Percentiles rank a stretch among this genome's conserved stretches.
These are phyloP conservation scores for Percina caprodes DNA, from an alignment of 2,113 vertebrate genomes.

Conservation along the genomic window DNA sequence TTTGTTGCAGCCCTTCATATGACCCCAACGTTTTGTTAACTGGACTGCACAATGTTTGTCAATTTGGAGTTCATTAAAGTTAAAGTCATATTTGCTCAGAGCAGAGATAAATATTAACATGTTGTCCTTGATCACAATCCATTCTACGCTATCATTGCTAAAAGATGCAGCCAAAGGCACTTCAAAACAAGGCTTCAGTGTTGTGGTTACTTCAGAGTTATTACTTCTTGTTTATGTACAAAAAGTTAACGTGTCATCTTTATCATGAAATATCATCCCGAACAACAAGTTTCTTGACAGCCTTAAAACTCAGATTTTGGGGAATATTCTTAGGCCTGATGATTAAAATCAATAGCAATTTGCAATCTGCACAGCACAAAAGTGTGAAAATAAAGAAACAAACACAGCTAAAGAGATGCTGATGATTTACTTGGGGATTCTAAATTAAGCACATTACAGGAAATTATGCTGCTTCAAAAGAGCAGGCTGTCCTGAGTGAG, in stretches of 20 bases:
- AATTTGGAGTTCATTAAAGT: conserved; percentile 33
- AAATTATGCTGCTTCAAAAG: conserved; percentile 82
- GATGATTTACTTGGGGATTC: conserved; percentile 76
- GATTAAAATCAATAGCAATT: conserved; percentile 72
- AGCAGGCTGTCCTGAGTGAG: conserved; percentile 79
- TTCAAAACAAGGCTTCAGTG: conserved; percentile 35
- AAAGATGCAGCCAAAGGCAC: conserved; percentile 39
- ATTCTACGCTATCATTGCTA: conserved; percentile 16
- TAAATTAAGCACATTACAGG: conserved; percentile 83
- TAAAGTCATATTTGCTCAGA: conserved; percentile 26
- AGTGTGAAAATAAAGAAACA: conserved; percentile 56
- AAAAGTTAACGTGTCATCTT: conserved; percentile 21
- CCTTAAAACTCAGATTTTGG: background rate
- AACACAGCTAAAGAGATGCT: conserved; percentile 71
- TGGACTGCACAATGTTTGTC: conserved; percentile 19
- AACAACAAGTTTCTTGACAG: conserved; percentile 2
- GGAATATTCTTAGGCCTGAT: conserved; percentile 61
- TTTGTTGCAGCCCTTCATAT: background rate
- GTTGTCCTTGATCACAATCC: conserved; percentile 51
- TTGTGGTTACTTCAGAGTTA: conserved; percentile 29
- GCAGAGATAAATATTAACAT: conserved; percentile 15
- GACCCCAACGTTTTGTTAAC: conserved; percentile 18
- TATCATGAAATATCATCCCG: background rate
- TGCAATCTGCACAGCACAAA: conserved; percentile 56
- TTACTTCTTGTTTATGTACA: conserved; percentile 25